These are phyloP conservation scores for Rhabdomys pumilio DNA, from an alignment of 2,797 vertebrate genomes.

Conservation along the genomic window DNA sequence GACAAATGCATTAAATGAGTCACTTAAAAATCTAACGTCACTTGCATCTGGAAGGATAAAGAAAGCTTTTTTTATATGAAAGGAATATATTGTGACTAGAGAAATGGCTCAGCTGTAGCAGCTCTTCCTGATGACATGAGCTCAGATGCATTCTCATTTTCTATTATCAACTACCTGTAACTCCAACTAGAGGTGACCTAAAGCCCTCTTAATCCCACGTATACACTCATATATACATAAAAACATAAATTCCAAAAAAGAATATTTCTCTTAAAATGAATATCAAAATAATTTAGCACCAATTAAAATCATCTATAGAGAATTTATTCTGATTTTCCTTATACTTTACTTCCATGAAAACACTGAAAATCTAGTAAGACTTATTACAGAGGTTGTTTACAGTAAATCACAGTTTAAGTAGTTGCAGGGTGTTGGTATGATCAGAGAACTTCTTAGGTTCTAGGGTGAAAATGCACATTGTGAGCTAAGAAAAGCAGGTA, in stretches of 20 bases:
- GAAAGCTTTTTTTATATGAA: not conserved
- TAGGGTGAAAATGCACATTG: not conserved
- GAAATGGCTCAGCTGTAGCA: not conserved
- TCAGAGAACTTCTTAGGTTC: not conserved
- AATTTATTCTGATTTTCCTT: not conserved
- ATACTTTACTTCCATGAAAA: not conserved
- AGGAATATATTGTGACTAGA: not conserved
- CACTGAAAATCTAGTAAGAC: not conserved
- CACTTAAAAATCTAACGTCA: not conserved
- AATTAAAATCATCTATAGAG: conserved; percentile 19
- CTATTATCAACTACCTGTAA: not conserved
- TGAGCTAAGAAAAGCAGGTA: not conserved
- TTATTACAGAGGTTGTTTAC: not conserved
- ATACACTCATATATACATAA: not conserved
- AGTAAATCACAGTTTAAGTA: not conserved
- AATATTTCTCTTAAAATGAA: not conserved
- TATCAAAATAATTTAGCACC: not conserved
- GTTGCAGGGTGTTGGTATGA: not conserved
- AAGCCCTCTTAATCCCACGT: not conserved
- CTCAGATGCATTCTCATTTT: not conserved
- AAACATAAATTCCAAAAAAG: not conserved
- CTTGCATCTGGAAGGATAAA: not conserved
- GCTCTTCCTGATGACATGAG: not conserved
- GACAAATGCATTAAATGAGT: conserved; percentile 17
- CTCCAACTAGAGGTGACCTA: not conserved